Base-by-base conservation (phyloP, 2,797 vertebrate species). In the Acanthis flammea region DNA sequence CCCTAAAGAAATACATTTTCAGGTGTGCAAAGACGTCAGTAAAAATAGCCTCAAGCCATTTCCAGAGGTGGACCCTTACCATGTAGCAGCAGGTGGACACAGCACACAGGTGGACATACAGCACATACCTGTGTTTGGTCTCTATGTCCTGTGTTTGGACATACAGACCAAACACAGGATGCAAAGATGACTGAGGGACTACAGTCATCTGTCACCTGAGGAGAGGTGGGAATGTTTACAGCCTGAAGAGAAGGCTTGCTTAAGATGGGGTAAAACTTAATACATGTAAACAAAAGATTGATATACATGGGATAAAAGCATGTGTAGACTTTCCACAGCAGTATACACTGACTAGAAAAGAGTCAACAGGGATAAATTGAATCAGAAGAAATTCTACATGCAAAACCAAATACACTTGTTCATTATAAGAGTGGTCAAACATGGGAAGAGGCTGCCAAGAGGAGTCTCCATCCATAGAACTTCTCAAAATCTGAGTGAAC, bases 1-100 rank as follows among this genome's bases (percentile, higher is more conserved):
- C 74, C 70, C 78, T 73, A 87, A 94, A 86, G 55, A 60, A 86
- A 90, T 58, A 85, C n/a, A 37, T 68, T 45, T 90, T 88, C 51
- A 41, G 28, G 79, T 47, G 60, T 88, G 37, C 78, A 86, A 73
- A 35, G 27, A 23, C 11, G 2, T 45, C 41, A 57, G 54, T 41
- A 76, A 84, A 60, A 53, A 12, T 25, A 66, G 18, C 15, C 33
- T 88, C 44, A 63, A 66, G 25, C 18, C 30, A 23, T 22, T 77
- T 44, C 44, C 28, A 83, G 28, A 74, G 25, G 3, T 51, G 18
- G 22, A 51, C 6, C 10, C 27, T 28, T 44, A 66, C 10, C 5
- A 8, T 3, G 12, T 3, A 58, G 35, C 12, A 73, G n/a, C 22
- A 42, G 6, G 44, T 14, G 21, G 57, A 67, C 14, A 39, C 30